Evolutionary conservation across 1,140 invertebrate species (phyloP).

Genomic region (Vanessa atalanta): DNA sequence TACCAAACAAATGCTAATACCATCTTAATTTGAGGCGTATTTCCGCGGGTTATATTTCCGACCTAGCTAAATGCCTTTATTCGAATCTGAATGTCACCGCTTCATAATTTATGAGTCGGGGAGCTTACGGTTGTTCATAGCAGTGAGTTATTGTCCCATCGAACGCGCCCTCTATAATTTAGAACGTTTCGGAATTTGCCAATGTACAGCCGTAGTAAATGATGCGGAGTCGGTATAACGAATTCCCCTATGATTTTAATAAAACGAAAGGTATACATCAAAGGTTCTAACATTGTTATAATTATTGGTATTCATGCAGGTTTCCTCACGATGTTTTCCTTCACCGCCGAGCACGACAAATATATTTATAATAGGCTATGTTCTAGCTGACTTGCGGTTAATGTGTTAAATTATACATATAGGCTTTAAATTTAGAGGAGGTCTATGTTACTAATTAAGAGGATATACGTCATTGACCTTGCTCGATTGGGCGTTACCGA

Average conservation of each 20-base stretch:
- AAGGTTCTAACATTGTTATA: not conserved
- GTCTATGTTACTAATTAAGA: too few relatives aligned
- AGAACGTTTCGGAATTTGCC: conserved; percentile 36
- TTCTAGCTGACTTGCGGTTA: too few relatives aligned
- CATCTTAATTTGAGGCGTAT: conserved; percentile 49
- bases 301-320: too few relatives aligned
- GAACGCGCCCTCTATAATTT: conserved; percentile 41
- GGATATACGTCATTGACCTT: too few relatives aligned
- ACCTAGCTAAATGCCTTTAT: conserved; percentile 56
- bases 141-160: conserved; percentile 54
- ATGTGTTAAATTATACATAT: too few relatives aligned
- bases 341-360: too few relatives aligned
- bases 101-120: conserved; percentile 65
- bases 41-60: conserved; percentile 35
- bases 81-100: conserved; percentile 62
- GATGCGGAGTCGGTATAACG: conserved; percentile 31
- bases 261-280: not conserved
- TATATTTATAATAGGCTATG: too few relatives aligned
- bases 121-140: conserved; percentile 44
- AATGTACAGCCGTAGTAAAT: conserved; percentile 36
- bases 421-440: too few relatives aligned
- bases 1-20: conserved; percentile 49
- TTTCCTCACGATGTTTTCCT: too few relatives aligned
- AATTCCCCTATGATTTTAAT: conserved; percentile 26
- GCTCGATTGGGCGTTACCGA: too few relatives aligned